A percentile compares a stretch with the other conserved stretches of the same genome.
Evolutionary conservation across 2,797 vertebrate genomes (phyloP).

Genomic region (Petrocephalus schoutedeni): DNA sequence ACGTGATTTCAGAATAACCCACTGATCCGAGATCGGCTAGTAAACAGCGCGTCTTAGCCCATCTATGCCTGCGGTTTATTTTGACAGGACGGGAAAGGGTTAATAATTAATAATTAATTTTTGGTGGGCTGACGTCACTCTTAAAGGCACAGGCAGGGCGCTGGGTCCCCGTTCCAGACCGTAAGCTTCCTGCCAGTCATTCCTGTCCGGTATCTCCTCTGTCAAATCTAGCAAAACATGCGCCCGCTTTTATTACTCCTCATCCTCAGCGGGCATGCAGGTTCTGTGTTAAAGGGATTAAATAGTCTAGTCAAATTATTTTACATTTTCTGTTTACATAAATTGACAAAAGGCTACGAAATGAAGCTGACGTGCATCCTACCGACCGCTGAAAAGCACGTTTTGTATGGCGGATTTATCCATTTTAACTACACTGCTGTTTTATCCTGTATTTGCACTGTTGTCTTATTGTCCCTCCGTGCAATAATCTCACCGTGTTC

Average conservation of each 20-base stretch:
- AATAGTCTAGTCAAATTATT: not conserved
- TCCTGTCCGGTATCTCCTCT: not conserved
- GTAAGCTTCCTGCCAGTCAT: not conserved
- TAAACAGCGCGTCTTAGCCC: not conserved
- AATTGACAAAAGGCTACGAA: not conserved
- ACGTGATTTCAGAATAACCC: not conserved
- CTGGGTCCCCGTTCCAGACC: not conserved
- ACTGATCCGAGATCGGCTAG: slow-evolving; percentile 4
- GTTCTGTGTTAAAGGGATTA: not conserved
- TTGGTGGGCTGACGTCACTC: not conserved
- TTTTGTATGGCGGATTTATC: not conserved
- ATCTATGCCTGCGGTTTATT: not conserved
- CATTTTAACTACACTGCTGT: not conserved
- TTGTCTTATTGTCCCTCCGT: not conserved
- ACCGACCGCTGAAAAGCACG: not conserved
- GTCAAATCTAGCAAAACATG: not conserved
- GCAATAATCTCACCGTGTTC: not conserved
- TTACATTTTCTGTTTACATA: not conserved
- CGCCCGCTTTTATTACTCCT: not conserved
- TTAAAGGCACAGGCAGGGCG: not conserved
- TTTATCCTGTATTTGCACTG: not conserved
- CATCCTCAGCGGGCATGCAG: not conserved
- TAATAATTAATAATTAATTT: not conserved
- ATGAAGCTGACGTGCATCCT: not conserved
- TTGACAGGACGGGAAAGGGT: not conserved